Evolutionary conservation across 2,888 invertebrate genomes (phyloP).

Genomic region (Coelopa pilipes): DNA sequence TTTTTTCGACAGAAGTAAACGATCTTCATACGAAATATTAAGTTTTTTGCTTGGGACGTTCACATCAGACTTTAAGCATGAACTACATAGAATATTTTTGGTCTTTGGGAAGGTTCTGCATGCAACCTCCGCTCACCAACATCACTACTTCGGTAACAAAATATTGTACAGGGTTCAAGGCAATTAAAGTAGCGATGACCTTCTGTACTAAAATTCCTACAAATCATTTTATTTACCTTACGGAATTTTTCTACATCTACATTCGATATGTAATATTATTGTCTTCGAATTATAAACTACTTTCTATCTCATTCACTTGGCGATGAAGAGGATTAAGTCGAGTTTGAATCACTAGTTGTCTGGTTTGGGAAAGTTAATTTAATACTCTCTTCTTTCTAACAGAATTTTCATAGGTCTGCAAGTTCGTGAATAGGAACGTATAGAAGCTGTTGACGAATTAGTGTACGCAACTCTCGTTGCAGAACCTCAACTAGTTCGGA

Average conservation of each 20-base stretch:
- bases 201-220: background rate
- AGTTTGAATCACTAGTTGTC: too few relatives aligned
- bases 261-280: too few relatives aligned
- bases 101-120: background rate
- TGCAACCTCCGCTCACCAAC: background rate
- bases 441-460: too few relatives aligned
- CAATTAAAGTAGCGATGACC: background rate
- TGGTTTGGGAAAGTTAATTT: too few relatives aligned
- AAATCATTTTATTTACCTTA: background rate
- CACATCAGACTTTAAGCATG: constrained; percentile 11
- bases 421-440: too few relatives aligned
- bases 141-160: background rate
- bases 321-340: too few relatives aligned
- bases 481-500: constrained; percentile 23
- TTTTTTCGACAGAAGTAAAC: constrained; percentile 13
- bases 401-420: too few relatives aligned
- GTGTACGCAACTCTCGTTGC: constrained; percentile 31
- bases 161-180: background rate
- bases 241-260: too few relatives aligned
- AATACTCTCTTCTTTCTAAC: too few relatives aligned
- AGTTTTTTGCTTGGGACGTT: too few relatives aligned
- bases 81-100: background rate
- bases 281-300: too few relatives aligned
- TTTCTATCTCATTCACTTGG: too few relatives aligned
- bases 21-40: constrained; percentile 21